Evolutionary conservation across 2,797 vertebrate genomes (phyloP), one percentile per base, ranked within the genome.

Genomic region (Pipistrellus pygmaeus): DNA sequence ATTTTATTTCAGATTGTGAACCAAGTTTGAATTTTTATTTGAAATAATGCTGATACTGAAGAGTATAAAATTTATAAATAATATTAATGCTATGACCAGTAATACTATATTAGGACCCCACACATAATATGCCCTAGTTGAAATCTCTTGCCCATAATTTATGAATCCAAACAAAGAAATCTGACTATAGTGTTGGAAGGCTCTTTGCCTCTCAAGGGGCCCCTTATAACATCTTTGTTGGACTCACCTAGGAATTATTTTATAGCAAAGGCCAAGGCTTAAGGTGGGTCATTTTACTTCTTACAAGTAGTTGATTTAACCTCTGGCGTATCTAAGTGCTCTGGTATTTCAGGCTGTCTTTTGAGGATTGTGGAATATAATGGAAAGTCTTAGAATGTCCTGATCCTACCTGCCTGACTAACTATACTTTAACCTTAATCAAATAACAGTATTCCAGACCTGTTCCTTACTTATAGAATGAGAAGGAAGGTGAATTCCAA

Each of bases 1-100:
- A 17, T n/a, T n/a, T 62, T 73, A 57, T 55, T 87, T 94, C 41
- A 95, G 38, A 55, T 41, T 68, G 51, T 46, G 81, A 96, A 80
- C 25, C 69, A 78, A 48, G 38, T 53, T 14, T 41, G 68, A 81
- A 13, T 60, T 91, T 96, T 69, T 21, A 81, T 88, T 88, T 82
- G 25, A 10, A 32, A 23, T 60, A 3, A 32, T 46, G 6, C 6
- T 4, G 72, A 15, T 32, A 17, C n/a, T 78, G 30, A 81, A 68
- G 51, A 81, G 17, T 12, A 27, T 88, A 69, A 66, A 35, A 72
- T 57, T 35, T 68, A 32, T 35, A 62, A 73, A 13, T 80, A 32
- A 41, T 21, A 20, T 5, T 88, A 53, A 15, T 2, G 5, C 21
- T 72, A 0, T 41, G 46, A 32, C 53, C 17, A 51, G 8, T 30